Base-by-base conservation (phyloP, 2,888 invertebrate genomes). In the Steinernema scapterisci region DNA sequence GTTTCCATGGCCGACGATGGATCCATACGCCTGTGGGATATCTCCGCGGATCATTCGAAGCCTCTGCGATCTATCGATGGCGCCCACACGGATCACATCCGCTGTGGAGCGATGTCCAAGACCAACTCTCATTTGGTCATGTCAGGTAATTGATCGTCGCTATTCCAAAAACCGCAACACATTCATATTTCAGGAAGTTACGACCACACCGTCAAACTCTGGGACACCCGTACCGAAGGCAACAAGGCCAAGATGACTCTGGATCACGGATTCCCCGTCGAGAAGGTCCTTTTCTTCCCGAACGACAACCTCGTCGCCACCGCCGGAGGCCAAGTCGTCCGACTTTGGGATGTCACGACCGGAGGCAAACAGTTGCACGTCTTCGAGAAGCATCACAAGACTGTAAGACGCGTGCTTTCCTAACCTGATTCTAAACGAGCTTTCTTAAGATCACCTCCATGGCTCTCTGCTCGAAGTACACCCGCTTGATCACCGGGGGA, bases 301-400 rank as follows among this genome's bases (percentile, higher is more conserved):
- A 92, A 93, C 70, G 95, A 95, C 25, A 94, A 94, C 52, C 91
- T 97, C 84, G 93, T 97, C 86, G 90, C 95, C 70, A 94, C 95
- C 83, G 95, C 95, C 76, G 96, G 92, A 91, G 84, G 84, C 1
- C 51, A 73, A 0, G 46, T 71, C n/a, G 78, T 82, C 45, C 84
- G 84, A 76, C 93, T 97, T 0, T 97, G 96, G 96, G 97, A 97
- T 88, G 92, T 93, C 5, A 91, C 95, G 72, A 92, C 93, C 80
- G 89, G 89, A 6, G 95, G 95, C 11, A 92, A 93, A 87, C 89
- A 94, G 73, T 88, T 97, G 27, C 92, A 94, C 0, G 92, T 92
- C 84, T 91, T 97, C 79, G 93, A 93, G 1, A 93, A 94, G 83
- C 97, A 99, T 89, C 95, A 96, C 88, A 97, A 77, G 74, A 83